phyloP scores from a whole-genome alignment of 2,888 invertebrate species.

The Megamerina dolium region DNA sequence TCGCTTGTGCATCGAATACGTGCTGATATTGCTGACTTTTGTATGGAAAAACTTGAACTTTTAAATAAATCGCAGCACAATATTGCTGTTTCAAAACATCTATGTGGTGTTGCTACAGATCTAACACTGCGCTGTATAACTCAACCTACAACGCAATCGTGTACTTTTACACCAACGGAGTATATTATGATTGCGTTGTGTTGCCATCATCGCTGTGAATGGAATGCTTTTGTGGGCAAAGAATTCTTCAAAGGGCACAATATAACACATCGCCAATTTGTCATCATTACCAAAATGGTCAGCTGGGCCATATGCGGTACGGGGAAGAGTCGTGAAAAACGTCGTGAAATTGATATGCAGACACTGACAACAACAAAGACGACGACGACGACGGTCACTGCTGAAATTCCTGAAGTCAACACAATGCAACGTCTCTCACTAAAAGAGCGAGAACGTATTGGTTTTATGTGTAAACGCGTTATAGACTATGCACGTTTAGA shows the following conservation, averaged over 20 bases:
- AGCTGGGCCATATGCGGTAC: slow-evolving; percentile 87
- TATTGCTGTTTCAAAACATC: slow-evolving; percentile 79
- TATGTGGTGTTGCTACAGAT: slow-evolving; percentile 85
- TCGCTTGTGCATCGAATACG: slow-evolving; percentile 59
- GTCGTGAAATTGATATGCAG: slow-evolving; percentile 26
- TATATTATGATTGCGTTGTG: slow-evolving; percentile 77
- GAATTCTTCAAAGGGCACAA: slow-evolving; percentile 55
- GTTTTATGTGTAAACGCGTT: slow-evolving; percentile 68
- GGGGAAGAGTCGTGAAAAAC: slow-evolving; percentile 55
- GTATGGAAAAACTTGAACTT: slow-evolving; percentile 54
- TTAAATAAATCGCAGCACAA: slow-evolving; percentile 50
- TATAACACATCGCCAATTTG: slow-evolving; percentile 60
- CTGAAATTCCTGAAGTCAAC: slow-evolving; percentile 1
- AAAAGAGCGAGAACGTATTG: slow-evolving; percentile 57
- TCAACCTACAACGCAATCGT: slow-evolving; percentile 5
- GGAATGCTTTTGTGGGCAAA: slow-evolving; percentile 64
- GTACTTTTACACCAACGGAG: slow-evolving; percentile 27
- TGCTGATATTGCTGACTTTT: slow-evolving; percentile 76
- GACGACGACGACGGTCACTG: slow-evolving; percentile 10
- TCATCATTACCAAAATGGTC: slow-evolving; percentile 71
- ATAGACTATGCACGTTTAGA: slow-evolving; percentile 70
- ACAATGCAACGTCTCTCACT: slow-evolving; percentile 33
- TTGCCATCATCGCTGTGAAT: slow-evolving; percentile 83
- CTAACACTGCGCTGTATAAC: slow-evolving; percentile 64
- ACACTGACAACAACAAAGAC: neutral